Evolutionary conservation across 1,140 invertebrate species (phyloP), one percentile per base, ranked within the genome.

Genomic region (Chironomus tepperi): DNA sequence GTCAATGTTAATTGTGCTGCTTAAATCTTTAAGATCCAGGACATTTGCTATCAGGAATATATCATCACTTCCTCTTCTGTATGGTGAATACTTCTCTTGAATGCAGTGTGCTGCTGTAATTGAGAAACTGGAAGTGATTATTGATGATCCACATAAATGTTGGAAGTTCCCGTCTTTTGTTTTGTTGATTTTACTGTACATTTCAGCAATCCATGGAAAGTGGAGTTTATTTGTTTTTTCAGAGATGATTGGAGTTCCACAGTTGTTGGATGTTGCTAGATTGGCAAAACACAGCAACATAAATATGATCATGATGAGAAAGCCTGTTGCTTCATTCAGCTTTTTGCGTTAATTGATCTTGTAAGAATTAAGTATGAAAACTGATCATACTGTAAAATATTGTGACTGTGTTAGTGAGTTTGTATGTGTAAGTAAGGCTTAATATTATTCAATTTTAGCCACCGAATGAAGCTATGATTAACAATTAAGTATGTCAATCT

Each of bases 141-240:
- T 19, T 70, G 65, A 21, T 21, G 65, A 18, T 19, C 65, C 65
- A 70, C 65, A 70, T 18, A 70, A 12, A n/a, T n/a, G 12, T 3
- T 57, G 12, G 3, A n/a, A 12, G n/a, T 57, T 57, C 15, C 12
- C 19, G 0, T 7, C 8, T 19, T 18, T 8, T 70, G 65, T 70
- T 1, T 21, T 21, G 18, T 70, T 70, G 18, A 21, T 19, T 70
- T 70, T 70, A 12, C 19, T 21, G 19, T 18, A 70, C 1, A 70
- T 70, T 70, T 18, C 65, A 18, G 16, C 65, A 70, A 70, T 70
- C 65, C 65, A 70, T 8, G 65, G 65, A 19, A 70, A 70, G 12
- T 70, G 65, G n/a, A 57, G 12, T 15, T 15, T 12, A 15, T 57
- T 57, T 15, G 47, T 57, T 12, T n/a, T n/a, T 15, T 15, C 15